A percentile compares a stretch with the other conserved stretches of the same genome.
These are phyloP conservation scores for Hyperoodon ampullatus DNA, from an alignment of 2,113 vertebrate species.

Conservation along the genomic window DNA sequence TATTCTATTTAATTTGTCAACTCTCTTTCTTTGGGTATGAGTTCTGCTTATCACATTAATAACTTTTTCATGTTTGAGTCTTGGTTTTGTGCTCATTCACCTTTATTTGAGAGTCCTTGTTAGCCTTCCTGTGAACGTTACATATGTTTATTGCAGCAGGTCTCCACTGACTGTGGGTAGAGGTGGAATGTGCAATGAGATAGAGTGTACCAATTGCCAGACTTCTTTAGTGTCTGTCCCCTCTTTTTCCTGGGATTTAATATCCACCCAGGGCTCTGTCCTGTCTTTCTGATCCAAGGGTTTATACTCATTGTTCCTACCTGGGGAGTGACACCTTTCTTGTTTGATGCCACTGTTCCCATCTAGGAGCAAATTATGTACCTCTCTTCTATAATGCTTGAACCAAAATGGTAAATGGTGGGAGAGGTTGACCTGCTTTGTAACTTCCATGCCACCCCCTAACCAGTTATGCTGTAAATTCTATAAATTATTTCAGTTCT, in stretches of 20 bases:
- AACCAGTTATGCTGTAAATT: neutral
- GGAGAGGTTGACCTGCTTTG: neutral
- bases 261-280: neutral
- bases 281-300: neutral
- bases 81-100: constrained; percentile 33
- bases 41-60: neutral
- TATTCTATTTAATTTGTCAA: neutral
- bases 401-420: neutral
- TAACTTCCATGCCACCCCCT: neutral
- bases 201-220: neutral
- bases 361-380: neutral
- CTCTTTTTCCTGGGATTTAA: neutral
- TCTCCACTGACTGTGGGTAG: neutral
- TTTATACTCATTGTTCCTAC: neutral
- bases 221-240: neutral
- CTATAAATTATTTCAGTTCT: neutral
- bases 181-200: neutral
- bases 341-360: neutral
- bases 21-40: neutral
- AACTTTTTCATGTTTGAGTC: neutral
- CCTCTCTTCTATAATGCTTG: neutral
- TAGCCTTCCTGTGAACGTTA: neutral
- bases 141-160: neutral
- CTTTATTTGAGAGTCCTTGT: constrained; percentile 10
- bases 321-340: neutral